phyloP scores from a whole-genome alignment of 1,140 invertebrate genomes.

The Pararge aegeria region DNA sequence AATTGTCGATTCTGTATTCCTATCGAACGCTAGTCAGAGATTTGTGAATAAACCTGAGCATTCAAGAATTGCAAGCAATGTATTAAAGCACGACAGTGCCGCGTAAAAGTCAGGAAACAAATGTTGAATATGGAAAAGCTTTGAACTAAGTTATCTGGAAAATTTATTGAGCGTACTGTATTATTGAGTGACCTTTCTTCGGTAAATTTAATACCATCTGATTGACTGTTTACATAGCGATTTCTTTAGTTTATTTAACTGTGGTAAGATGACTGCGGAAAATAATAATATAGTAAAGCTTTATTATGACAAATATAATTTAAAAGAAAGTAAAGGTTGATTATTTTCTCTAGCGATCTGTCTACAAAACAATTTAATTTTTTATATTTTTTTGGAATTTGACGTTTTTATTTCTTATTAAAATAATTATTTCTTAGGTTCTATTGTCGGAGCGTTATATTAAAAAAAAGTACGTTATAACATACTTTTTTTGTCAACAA shows the following conservation, averaged over 20 bases:
- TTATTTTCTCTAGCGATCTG: too few relatives aligned
- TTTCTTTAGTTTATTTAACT: neutral
- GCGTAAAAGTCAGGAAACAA: neutral
- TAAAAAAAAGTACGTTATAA: too few relatives aligned
- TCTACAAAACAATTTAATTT: too few relatives aligned
- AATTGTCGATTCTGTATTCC: conserved; percentile 12
- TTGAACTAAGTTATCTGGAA: neutral
- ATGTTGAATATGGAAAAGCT: neutral
- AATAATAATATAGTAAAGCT: too few relatives aligned
- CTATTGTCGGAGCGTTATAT: too few relatives aligned
- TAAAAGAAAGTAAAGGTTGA: too few relatives aligned
- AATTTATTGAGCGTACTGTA: neutral
- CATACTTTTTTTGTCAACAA: too few relatives aligned
- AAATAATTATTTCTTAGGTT: too few relatives aligned
- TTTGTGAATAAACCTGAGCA: conserved; percentile 12
- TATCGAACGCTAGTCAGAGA: conserved; percentile 14
- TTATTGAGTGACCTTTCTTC: neutral
- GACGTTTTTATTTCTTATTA: too few relatives aligned
- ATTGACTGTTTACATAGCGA: neutral
- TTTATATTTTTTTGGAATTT: too few relatives aligned
- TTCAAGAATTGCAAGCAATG: conserved; percentile 8
- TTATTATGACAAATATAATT: too few relatives aligned
- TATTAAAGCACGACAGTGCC: neutral
- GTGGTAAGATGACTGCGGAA: too few relatives aligned
- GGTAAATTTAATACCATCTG: neutral